Evolutionary conservation across 2,888 invertebrate species (phyloP).

Genomic region (Panzeria rudis): DNA sequence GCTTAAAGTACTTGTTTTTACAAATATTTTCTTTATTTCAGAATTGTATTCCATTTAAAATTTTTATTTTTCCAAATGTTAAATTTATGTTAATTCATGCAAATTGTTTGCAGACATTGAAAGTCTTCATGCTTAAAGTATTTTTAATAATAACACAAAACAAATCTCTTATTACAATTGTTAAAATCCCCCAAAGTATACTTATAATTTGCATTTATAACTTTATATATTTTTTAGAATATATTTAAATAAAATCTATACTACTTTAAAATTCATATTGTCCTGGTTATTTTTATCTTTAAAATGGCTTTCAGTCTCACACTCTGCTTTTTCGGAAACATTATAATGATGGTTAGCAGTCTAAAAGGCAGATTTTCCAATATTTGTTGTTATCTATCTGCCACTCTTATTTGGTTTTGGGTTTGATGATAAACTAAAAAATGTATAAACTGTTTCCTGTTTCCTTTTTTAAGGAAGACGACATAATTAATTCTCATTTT

Average conservation of each 20-base stretch:
- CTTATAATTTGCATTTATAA: constrained; percentile 16
- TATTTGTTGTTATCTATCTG: neutral
- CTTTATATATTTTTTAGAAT: neutral
- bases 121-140: constrained; percentile 18
- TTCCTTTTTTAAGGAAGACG: neutral
- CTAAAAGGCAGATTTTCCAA: neutral
- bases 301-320: neutral
- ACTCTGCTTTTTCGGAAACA: neutral
- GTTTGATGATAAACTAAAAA: neutral
- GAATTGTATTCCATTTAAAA: too few relatives aligned
- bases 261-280: constrained; percentile 14
- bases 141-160: neutral
- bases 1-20: neutral
- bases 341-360: neutral
- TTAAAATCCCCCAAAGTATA: constrained; percentile 23
- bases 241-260: neutral
- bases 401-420: neutral
- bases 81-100: constrained; percentile 22
- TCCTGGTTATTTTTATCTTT: neutral
- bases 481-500: neutral
- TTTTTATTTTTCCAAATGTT: neutral
- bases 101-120: neutral
- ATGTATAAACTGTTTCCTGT: constrained; percentile 16
- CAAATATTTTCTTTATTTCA: neutral
- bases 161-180: constrained; percentile 5